Evolutionary conservation across 1,140 invertebrate species (phyloP).

Genomic region (Eupristina koningsbergeri): DNA sequence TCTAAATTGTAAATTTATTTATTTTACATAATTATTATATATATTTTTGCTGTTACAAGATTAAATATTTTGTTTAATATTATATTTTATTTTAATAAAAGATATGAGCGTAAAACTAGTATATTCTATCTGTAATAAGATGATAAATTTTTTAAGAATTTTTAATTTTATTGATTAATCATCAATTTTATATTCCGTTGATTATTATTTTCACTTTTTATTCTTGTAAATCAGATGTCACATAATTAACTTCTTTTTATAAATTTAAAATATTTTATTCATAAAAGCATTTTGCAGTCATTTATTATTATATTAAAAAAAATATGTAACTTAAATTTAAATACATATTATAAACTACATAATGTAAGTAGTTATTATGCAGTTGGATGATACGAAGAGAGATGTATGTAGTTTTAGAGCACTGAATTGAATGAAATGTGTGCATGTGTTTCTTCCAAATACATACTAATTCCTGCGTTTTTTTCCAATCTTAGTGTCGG

Average conservation of each 20-base stretch:
- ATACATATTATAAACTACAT: not conserved
- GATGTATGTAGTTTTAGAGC: conserved; percentile 33
- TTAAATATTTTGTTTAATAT: conserved; percentile 6
- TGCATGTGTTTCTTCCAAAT: conserved; percentile 67
- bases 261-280: not conserved
- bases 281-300: not conserved
- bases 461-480: conserved; percentile 72
- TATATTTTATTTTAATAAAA: not conserved
- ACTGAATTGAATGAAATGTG: conserved; percentile 61
- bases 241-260: not conserved
- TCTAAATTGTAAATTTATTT: too few species aligned
- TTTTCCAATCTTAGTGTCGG: conserved; percentile 72
- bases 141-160: not conserved
- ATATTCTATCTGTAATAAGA: not conserved
- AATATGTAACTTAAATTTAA: conserved; percentile 18
- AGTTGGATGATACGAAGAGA: conserved; percentile 15
- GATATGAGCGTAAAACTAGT: not conserved
- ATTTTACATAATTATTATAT: too few species aligned
- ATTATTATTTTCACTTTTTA: not conserved
- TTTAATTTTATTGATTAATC: not conserved
- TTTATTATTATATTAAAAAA: conserved; percentile 11
- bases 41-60: not conserved
- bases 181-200: too few species aligned
- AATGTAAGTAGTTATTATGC: conserved; percentile 19
- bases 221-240: not conserved